A percentile compares a stretch with the other conserved stretches of the same genome.
These are phyloP conservation scores for Valencia hispanica DNA, from an alignment of 2,797 vertebrate species.

Conservation along the genomic window DNA sequence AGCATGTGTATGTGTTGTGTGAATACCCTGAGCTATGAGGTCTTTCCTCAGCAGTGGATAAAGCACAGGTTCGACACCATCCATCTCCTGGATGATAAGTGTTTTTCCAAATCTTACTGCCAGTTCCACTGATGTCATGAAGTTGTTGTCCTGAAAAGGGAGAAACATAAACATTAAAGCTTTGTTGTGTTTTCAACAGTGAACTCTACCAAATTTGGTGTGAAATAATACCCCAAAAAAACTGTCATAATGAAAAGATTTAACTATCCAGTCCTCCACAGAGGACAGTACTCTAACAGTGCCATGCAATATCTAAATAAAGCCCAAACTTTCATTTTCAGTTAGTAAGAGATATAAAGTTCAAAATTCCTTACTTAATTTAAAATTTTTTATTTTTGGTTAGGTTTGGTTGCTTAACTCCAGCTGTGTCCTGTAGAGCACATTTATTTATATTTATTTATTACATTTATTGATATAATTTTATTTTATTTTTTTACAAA, in stretches of 20 bases:
- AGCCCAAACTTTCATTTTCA: neutral
- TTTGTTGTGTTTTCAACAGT: neutral
- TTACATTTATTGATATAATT: too few relatives aligned
- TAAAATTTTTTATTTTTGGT: too few relatives aligned
- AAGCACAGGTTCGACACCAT: constrained; percentile 94
- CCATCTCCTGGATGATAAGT: constrained; percentile 96
- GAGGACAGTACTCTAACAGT: neutral
- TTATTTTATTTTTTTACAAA: too few relatives aligned
- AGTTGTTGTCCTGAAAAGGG: constrained; percentile 87
- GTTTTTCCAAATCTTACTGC: constrained; percentile 98
- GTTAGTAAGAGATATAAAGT: too few relatives aligned
- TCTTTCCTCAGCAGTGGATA: constrained; percentile 93
- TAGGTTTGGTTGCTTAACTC: too few relatives aligned
- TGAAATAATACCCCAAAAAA: neutral
- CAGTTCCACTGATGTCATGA: constrained; percentile 92
- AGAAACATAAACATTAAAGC: neutral
- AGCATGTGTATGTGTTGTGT: neutral
- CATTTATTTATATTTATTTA: too few relatives aligned
- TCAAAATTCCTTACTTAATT: too few relatives aligned
- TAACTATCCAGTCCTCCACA: neutral
- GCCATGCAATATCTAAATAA: neutral
- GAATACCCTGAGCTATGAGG: constrained; percentile 91
- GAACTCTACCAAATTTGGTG: neutral
- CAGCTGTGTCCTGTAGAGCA: too few relatives aligned
- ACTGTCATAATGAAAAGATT: neutral